A percentile compares a stretch with the other conserved stretches of the same genome.
These are phyloP conservation scores for Procapra przewalskii DNA, from an alignment of 2,113 vertebrate genomes.

Conservation along the genomic window DNA sequence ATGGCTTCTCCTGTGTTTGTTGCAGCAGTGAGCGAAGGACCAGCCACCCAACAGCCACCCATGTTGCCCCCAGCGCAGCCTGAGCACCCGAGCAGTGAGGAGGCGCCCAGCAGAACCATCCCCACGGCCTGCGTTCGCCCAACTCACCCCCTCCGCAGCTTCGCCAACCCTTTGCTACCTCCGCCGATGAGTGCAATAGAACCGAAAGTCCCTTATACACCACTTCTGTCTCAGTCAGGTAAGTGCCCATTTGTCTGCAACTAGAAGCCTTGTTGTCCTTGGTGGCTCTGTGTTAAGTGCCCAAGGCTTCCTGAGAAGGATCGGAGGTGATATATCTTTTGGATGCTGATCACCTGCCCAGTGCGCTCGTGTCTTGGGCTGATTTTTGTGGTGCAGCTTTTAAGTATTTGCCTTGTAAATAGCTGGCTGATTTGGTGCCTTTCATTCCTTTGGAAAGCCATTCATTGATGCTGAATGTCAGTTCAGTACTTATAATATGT, in stretches of 20 bases:
- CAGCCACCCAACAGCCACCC: conserved; percentile 77
- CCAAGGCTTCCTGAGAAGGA: neutral
- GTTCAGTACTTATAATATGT: neutral
- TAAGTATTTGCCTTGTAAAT: neutral
- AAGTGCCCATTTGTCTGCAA: neutral
- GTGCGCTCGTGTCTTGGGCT: neutral
- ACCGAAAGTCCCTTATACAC: conserved; percentile 90
- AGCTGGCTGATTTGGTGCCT: neutral
- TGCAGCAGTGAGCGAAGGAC: conserved; percentile 81
- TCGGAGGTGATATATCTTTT: accelerated
- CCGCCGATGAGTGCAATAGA: conserved; percentile 92
- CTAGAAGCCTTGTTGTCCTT: neutral
- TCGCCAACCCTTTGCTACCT: conserved; percentile 92
- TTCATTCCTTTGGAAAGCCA: neutral
- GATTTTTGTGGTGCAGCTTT: neutral
- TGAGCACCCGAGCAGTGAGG: conserved; percentile 82
- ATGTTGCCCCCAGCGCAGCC: conserved; percentile 81
- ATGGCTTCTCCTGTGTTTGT: neutral
- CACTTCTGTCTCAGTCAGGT: conserved; percentile 87
- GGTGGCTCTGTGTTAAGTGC: accelerated
- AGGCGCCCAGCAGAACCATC: conserved; percentile 86
- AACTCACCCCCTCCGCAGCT: conserved; percentile 92
- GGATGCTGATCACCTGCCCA: accelerated
- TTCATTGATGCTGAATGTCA: neutral
- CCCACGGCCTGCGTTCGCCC: conserved; percentile 94